Conservation (phyloP, 2,888 invertebrate genomes). For the Coenonympha arcania region DNA sequence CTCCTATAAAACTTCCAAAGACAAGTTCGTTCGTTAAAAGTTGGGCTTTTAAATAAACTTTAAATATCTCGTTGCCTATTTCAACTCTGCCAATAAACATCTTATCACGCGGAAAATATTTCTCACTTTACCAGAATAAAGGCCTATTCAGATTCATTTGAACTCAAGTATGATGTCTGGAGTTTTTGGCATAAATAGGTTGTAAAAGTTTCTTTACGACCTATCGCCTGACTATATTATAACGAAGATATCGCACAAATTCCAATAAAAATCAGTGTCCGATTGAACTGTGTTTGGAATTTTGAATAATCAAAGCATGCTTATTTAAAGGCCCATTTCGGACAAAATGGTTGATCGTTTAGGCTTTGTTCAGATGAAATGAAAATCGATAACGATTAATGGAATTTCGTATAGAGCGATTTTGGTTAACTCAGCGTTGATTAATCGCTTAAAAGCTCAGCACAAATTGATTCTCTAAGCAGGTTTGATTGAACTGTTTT, state of each 20-base stretch:
- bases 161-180: no score
- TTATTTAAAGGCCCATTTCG: background rate
- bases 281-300: no score
- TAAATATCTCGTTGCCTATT: background rate
- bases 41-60: constrained; percentile 3
- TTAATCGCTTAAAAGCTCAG: background rate
- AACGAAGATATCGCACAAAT: no score
- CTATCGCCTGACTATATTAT: no score
- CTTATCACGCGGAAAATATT: constrained; percentile 2
- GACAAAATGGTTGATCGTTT: background rate
- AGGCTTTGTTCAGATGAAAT: background rate
- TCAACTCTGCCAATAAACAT: constrained; percentile 7
- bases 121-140: constrained; percentile 5
- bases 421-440: background rate
- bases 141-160: no score
- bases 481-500: no score
- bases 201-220: no score
- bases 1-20: constrained; percentile 1
- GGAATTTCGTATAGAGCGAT: background rate
- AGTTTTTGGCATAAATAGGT: no score
- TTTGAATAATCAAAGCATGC: no score
- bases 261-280: no score
- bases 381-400: background rate
- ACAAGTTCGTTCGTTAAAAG: constrained; percentile 8
- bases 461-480: no score